Evolutionary conservation across 2,888 invertebrate genomes (phyloP), one percentile per base, ranked within the genome.

Genomic region (Chymomyza caudatula): DNA sequence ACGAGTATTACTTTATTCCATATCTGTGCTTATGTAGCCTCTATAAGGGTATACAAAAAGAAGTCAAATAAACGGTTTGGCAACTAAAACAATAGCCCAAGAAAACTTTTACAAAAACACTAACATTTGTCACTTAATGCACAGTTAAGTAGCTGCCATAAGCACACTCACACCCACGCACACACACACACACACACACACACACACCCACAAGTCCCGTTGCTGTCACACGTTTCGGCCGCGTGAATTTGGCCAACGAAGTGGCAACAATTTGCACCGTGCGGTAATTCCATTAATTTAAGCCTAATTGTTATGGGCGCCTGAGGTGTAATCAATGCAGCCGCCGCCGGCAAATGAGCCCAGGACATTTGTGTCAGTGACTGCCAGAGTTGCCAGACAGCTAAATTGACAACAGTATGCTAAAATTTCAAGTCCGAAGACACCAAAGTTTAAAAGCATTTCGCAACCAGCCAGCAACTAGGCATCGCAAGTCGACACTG

Each of bases 251-350:
- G 47, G 13, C 58, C 20, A 53, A 43, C 55, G 62, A 44, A 60
- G 49, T 69, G 66, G 47, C 60, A 65, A 66, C 86, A 84, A 78
- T 81, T 84, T 69, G 68, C 71, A 74, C 60, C 69, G 60, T 43
- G 75, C 87, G 76, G 80, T 86, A 85, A 86, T 86, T 83, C 71
- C 63, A 76, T 85, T 86, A 86, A 86, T 83, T 86, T 83, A 70
- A 76, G 67, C 70, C 84, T 86, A 83, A 83, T 83, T 86, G 84
- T 85, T 86, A 83, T 80, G 69, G 64, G 63, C 85, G 74, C 83
- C 83, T 60, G 76, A 83, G 76, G 83, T 80, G 80, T 78, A 82
- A 83, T 83, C 85, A 85, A 79, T 77, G 76, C 55, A 29, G 44
- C 54, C 43, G 44, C 54, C 43, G 63, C 60, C 19, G 37, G 43